phyloP scores from a whole-genome alignment of 2,797 vertebrate species.

The Amazonetta brasiliensis region DNA sequence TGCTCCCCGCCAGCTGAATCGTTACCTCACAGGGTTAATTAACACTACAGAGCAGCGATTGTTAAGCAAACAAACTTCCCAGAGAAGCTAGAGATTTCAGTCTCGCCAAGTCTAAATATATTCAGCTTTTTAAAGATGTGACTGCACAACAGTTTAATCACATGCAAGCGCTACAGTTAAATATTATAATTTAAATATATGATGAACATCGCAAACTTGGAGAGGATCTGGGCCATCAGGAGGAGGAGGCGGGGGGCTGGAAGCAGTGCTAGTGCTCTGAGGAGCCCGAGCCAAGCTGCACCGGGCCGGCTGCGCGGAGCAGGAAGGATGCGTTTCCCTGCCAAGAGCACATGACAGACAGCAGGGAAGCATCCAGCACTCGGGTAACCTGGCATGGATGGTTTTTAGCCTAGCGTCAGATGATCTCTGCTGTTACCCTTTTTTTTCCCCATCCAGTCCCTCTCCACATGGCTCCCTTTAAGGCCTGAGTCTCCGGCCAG shows the following conservation, averaged over 20 bases:
- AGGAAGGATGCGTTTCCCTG: background rate
- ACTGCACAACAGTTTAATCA: background rate
- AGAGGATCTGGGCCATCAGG: background rate
- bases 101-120: constrained; percentile 14
- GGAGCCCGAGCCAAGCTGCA: background rate
- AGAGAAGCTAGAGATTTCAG: background rate
- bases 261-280: background rate
- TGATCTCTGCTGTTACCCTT: background rate
- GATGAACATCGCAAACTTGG: background rate
- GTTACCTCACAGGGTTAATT: background rate
- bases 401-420: background rate
- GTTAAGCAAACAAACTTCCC: constrained; percentile 9
- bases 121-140: background rate
- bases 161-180: background rate
- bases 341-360: background rate
- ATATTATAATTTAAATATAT: background rate
- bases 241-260: background rate
- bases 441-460: background rate
- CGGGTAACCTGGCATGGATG: background rate
- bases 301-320: background rate
- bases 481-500: background rate
- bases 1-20: background rate
- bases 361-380: background rate
- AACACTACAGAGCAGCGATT: background rate
- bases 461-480: background rate